Percentiles rank a stretch among this genome's conserved stretches.
phyloP scores from a whole-genome alignment of 53 echinoderm and acorn worm species.

The Astropecten irregularis region DNA sequence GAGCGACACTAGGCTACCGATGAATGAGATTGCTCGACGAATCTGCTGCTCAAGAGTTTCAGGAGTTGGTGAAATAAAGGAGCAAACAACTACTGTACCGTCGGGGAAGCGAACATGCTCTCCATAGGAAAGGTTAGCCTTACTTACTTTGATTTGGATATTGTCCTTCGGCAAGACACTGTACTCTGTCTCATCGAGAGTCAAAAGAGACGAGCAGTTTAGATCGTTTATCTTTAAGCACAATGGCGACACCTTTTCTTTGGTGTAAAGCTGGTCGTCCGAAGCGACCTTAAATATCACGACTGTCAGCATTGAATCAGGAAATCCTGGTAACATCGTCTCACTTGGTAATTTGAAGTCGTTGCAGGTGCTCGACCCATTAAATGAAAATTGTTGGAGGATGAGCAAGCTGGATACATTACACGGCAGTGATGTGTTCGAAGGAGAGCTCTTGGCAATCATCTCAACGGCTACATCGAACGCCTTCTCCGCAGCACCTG shows the following conservation, averaged over 20 bases:
- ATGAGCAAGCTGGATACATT: background rate
- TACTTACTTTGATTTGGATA: background rate
- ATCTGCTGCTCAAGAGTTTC: slow-evolving; percentile 10
- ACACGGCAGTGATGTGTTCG: background rate
- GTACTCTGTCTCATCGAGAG: background rate
- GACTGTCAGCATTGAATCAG: background rate
- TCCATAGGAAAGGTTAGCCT: background rate
- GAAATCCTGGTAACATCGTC: background rate
- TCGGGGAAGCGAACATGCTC: slow-evolving; percentile 11
- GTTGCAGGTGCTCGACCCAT: slow-evolving; percentile 29
- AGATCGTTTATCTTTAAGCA: slow-evolving; percentile 16
- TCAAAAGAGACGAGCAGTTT: slow-evolving; percentile 37
- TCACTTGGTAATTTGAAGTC: background rate
- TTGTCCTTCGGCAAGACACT: background rate
- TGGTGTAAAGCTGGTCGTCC: background rate
- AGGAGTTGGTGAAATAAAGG: background rate
- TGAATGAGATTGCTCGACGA: slow-evolving; percentile 5
- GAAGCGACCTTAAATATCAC: background rate
- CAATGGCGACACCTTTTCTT: slow-evolving; percentile 2
- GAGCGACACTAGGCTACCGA: slow-evolving; percentile 37
- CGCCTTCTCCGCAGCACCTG: background rate
- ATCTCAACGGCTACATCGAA: background rate
- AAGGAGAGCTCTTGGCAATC: background rate
- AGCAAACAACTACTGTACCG: slow-evolving; percentile 19
- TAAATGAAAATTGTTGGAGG: slow-evolving; percentile 3